Evolutionary conservation across 2,888 invertebrate species (phyloP).

Genomic region (Tubiluchus corallicola): DNA sequence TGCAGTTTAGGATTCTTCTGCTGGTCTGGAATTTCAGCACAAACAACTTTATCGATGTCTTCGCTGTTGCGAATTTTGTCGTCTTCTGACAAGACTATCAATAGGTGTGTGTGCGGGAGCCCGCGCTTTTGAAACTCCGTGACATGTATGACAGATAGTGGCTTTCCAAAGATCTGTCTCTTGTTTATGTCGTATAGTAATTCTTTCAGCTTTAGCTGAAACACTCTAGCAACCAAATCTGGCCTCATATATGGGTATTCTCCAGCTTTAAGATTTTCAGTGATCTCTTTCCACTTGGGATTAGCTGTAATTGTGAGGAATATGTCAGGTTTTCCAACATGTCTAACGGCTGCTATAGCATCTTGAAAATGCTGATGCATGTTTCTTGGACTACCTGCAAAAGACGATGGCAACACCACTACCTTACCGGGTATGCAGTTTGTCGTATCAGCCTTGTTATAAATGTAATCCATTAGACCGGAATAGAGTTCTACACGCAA

Average conservation of each 20-base stretch:
- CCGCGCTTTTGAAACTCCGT: slow-evolving; percentile 24
- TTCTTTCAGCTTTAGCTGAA: slow-evolving; percentile 5
- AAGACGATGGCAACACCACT: slow-evolving; percentile 1
- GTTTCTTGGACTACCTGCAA: not conserved
- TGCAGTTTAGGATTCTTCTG: not conserved
- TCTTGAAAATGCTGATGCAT: not conserved
- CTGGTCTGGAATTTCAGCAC: not conserved
- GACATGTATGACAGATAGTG: slow-evolving; percentile 12
- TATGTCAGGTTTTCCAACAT: slow-evolving; percentile 4
- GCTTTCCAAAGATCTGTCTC: slow-evolving; percentile 12
- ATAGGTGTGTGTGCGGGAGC: slow-evolving; percentile 17
- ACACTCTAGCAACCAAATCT: not conserved
- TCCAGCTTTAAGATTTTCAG: not conserved
- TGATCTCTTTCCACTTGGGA: not conserved
- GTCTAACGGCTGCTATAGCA: not conserved
- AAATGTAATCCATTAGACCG: not conserved
- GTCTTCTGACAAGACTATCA: slow-evolving; percentile 14
- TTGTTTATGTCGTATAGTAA: not conserved
- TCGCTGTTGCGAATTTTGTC: slow-evolving; percentile 5
- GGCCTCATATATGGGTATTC: not conserved
- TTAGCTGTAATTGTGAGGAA: slow-evolving; percentile 4
- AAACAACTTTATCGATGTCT: slow-evolving; percentile 11
- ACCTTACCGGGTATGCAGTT: not conserved
- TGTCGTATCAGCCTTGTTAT: not conserved
- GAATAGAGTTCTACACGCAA: slow-evolving; percentile 5